Base-by-base conservation (phyloP, 2,797 vertebrate genomes). In the Florisuga fusca region DNA sequence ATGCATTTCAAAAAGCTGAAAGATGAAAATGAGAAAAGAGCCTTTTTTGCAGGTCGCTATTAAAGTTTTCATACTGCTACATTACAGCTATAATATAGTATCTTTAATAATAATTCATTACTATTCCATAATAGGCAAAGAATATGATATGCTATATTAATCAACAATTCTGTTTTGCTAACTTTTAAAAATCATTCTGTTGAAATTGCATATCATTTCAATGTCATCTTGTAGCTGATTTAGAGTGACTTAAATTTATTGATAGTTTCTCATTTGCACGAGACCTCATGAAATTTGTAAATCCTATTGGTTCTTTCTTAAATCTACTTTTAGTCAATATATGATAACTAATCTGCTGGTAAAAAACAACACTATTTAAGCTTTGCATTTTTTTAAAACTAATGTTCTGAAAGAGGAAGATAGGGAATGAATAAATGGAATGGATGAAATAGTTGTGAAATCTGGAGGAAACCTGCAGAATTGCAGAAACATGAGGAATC, bases 401-500 rank as follows among this genome's bases (percentile, higher is more conserved):
- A 25, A 55, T 1, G 1, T 23, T 83, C 62, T 27, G 55, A 51
- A 54, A 51, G 26, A 66, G 54, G 46, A 87, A 69, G 69, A 84
- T 12, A 50, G 36, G 15, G 48, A 79, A 75, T 67, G 88, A 88
- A 69, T 21, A 69, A 72, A 82, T 29, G 51, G 62, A 85, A 76
- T 25, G 9, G 79, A 64, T 67, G 36, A 82, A 88, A 74, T 6
- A 57, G 51, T 72, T 75, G 73, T 57, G 83, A 91, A 96, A 93
- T 93, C 38, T 86, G 85, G 41, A 59, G 41, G 67, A 95, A 96
- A 93, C 74, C 80, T 93, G 92, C 91, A 86, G 69, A 93, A 96
- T 46, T 92, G 94, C 93, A 94, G 84, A 74, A 96, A 94, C 92
- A 96, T 67, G 95, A 96, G 92, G 96, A 94, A 91, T 82, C 84